These are phyloP conservation scores for Tipula lateralis DNA, from an alignment of 2,888 invertebrate species.

Conservation along the genomic window DNA sequence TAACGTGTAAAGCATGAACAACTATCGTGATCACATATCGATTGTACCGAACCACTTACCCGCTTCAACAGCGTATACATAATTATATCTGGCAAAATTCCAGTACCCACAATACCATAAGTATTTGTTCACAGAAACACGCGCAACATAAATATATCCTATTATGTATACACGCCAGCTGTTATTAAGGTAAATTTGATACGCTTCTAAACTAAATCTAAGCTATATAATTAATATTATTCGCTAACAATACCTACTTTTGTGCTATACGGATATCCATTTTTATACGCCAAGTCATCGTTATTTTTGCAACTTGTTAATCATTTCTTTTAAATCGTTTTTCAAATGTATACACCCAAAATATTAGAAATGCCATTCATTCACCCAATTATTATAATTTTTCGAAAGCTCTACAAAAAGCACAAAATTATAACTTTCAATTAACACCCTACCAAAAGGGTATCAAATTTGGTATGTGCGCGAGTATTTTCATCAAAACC, in stretches of 20 bases:
- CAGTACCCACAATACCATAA: background rate
- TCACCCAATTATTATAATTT: background rate
- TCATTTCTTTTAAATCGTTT: background rate
- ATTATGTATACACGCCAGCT: background rate
- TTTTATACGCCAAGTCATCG: background rate
- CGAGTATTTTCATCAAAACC: background rate
- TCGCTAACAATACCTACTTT: background rate
- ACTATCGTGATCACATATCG: too few relatives aligned
- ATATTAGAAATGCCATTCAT: background rate
- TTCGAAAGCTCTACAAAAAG: background rate
- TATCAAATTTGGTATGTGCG: background rate
- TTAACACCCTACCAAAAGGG: background rate
- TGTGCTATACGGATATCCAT: background rate
- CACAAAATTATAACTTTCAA: background rate
- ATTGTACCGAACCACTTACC: too few relatives aligned
- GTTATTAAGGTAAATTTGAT: background rate
- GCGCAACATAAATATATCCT: background rate
- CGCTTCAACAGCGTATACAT: too few relatives aligned
- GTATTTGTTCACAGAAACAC: background rate
- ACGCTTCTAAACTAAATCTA: background rate
- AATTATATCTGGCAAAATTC: too few relatives aligned
- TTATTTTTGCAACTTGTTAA: background rate
- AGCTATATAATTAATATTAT: background rate
- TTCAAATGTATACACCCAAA: background rate
- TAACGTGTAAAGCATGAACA: too few relatives aligned